Evolutionary conservation across 2,113 vertebrate genomes (phyloP).

Genomic region (Centropus unirufus): DNA sequence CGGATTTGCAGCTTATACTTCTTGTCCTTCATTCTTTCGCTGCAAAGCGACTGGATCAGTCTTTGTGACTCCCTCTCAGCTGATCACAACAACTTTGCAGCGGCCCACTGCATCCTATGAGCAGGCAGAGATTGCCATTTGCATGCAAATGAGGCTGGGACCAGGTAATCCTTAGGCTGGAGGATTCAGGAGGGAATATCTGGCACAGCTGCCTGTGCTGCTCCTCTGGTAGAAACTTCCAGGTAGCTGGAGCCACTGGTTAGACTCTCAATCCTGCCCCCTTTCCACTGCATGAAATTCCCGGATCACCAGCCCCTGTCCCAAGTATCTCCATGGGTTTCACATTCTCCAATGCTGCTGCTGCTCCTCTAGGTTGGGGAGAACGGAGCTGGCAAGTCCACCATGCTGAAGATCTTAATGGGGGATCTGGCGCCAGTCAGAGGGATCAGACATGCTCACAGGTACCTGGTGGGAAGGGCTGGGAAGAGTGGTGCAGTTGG

Average conservation of each 20-base stretch:
- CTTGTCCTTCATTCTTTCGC: not conserved
- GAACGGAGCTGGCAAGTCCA: slow-evolving; percentile 95
- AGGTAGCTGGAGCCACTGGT: not conserved
- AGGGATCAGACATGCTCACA: slow-evolving; percentile 91
- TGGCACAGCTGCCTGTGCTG: not conserved
- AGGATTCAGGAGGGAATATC: not conserved
- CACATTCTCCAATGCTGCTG: not conserved
- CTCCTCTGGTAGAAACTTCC: not conserved
- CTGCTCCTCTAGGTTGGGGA: slow-evolving; percentile 88
- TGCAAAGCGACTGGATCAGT: not conserved
- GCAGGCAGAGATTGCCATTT: not conserved
- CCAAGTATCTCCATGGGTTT: not conserved
- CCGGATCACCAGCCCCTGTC: not conserved
- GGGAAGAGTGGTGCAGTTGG: not conserved
- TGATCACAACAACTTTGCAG: not conserved
- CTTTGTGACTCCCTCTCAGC: not conserved
- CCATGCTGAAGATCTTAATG: slow-evolving; percentile 94
- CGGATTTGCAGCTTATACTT: not conserved
- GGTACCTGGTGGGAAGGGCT: slow-evolving; percentile 73
- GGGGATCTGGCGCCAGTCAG: slow-evolving; percentile 88
- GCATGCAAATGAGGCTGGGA: not conserved
- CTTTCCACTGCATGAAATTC: not conserved
- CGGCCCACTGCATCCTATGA: not conserved
- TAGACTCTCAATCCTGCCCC: not conserved
- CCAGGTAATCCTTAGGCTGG: not conserved